Conservation (phyloP, 2,888 invertebrate species). For the Pseudeuparius sepicola region DNA sequence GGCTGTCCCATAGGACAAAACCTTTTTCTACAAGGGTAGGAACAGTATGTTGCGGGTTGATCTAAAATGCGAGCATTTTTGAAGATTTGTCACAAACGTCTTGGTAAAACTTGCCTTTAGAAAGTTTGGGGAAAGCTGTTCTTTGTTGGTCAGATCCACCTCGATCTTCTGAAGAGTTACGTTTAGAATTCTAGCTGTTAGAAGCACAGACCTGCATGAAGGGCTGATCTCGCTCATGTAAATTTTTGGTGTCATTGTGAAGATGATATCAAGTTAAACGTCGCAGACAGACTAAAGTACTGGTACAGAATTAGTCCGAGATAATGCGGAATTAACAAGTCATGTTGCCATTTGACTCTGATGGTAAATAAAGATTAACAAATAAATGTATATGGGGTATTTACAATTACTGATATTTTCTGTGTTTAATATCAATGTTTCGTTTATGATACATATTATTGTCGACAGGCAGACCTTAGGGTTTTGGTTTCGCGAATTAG, state of each 20-base stretch:
- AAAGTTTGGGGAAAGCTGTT: conserved; percentile 37
- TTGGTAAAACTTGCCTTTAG: conserved; percentile 37
- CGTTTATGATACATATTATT: too few relatives aligned
- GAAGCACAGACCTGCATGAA: conserved; percentile 40
- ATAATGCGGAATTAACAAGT: too few relatives aligned
- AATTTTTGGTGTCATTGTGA: conserved; percentile 22
- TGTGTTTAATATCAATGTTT: too few relatives aligned
- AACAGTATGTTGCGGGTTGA: conserved; percentile 43
- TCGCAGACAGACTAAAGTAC: too few relatives aligned
- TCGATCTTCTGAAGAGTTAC: conserved; percentile 38
- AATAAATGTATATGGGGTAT: too few relatives aligned
- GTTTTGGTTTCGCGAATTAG: too few relatives aligned
- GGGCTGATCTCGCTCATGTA: conserved; percentile 34
- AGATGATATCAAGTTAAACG: neutral
- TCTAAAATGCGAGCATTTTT: conserved; percentile 15
- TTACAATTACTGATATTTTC: too few relatives aligned
- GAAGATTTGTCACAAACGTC: too few relatives aligned
- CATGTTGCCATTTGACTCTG: too few relatives aligned
- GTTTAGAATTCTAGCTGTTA: conserved; percentile 40
- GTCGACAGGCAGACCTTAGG: too few relatives aligned
- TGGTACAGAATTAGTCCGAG: too few relatives aligned
- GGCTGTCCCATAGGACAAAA: conserved; percentile 40
- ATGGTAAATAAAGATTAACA: too few relatives aligned
- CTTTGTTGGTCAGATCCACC: conserved; percentile 36
- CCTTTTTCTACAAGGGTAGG: conserved; percentile 47